phyloP scores from a whole-genome alignment of 2,113 vertebrate genomes.

The Heterotis niloticus region DNA sequence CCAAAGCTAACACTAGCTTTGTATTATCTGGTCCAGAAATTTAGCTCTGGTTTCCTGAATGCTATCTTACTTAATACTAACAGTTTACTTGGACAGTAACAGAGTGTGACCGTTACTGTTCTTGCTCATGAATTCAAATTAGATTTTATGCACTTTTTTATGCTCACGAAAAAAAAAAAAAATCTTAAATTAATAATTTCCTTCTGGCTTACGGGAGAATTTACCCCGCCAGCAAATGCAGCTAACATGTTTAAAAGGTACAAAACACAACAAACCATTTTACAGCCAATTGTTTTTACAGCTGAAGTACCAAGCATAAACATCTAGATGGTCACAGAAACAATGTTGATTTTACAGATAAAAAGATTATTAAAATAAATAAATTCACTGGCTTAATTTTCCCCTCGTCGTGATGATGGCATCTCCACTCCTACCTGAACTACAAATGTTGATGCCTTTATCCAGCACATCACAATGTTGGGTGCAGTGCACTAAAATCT shows the following conservation, averaged over 20 bases:
- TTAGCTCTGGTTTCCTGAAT: not conserved
- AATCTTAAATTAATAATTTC: not conserved
- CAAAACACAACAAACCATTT: not conserved
- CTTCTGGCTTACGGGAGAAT: not conserved
- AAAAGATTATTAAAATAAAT: too few species aligned
- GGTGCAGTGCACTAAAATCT: too few species aligned
- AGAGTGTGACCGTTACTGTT: not conserved
- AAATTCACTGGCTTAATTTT: too few species aligned
- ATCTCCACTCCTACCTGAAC: too few species aligned
- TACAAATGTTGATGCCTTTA: too few species aligned
- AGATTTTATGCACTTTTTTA: not conserved
- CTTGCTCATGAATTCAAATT: constrained; percentile 4
- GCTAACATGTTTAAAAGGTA: too few species aligned
- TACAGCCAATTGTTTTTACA: not conserved
- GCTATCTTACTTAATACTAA: not conserved
- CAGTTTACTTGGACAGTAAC: not conserved
- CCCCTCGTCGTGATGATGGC: too few species aligned
- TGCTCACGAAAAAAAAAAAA: not conserved
- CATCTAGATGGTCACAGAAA: not conserved
- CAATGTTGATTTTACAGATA: too few species aligned
- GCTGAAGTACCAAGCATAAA: not conserved
- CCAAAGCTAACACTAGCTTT: not conserved
- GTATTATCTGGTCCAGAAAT: not conserved
- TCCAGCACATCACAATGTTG: too few species aligned
- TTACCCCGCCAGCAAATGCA: not conserved